Evolutionary conservation across 1,140 invertebrate species (phyloP).

Genomic region (Drosophila tropicalis): DNA sequence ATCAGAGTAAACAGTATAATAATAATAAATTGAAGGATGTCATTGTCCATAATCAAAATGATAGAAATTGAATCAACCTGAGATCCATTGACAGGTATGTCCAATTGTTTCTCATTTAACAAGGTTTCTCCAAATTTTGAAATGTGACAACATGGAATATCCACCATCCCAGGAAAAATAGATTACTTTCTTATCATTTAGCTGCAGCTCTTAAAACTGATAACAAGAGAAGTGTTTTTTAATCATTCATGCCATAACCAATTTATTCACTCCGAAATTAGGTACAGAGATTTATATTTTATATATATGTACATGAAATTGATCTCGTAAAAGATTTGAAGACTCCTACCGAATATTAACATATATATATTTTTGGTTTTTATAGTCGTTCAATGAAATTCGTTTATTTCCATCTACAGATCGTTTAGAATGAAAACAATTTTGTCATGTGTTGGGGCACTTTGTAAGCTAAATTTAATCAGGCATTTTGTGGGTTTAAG

Average conservation of each 20-base stretch:
- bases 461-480: constrained; percentile 5
- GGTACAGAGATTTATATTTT: constrained; percentile 12
- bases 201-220: too few species aligned
- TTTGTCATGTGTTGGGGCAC: not conserved
- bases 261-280: constrained; percentile 12
- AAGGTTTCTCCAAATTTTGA: too few species aligned
- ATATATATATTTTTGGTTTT: not conserved
- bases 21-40: too few species aligned
- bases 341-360: not conserved
- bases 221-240: not conserved
- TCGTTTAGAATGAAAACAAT: not conserved
- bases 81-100: too few species aligned
- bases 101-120: too few species aligned
- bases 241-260: constrained; percentile 5
- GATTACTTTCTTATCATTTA: too few species aligned
- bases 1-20: too few species aligned
- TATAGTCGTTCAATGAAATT: constrained; percentile 6
- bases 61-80: too few species aligned
- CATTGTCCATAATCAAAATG: too few species aligned
- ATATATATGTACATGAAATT: not conserved
- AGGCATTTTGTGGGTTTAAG: constrained; percentile 1
- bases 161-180: too few species aligned
- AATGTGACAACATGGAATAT: too few species aligned
- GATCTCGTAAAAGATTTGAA: not conserved
- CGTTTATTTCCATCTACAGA: constrained; percentile 1